Evolutionary conservation across 2,797 vertebrate genomes (phyloP).

Genomic region (Astyanax mexicanus): DNA sequence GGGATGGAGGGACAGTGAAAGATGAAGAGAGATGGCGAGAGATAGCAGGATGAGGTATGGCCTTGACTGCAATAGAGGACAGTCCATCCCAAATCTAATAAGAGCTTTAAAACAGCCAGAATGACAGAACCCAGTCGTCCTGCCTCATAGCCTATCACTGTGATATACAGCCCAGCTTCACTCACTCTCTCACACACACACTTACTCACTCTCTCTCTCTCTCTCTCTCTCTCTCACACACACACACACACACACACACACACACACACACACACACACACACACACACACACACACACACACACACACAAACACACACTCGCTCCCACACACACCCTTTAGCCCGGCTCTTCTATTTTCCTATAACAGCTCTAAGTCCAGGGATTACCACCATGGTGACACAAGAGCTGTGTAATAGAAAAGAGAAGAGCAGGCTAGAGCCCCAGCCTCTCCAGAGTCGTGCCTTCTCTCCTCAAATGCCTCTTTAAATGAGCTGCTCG

Average conservation of each 20-base stretch:
- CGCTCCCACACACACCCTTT: constrained; percentile 19
- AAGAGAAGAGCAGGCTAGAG: constrained; percentile 23
- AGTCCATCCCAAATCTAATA: constrained; percentile 54
- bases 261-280: constrained; percentile 26
- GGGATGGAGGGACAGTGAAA: constrained; percentile 17
- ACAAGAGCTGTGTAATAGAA: constrained; percentile 57
- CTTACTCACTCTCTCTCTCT: too few species aligned
- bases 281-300: constrained; percentile 23
- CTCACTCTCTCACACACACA: constrained; percentile 36
- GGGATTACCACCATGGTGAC: constrained; percentile 51
- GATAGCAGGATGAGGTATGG: constrained; percentile 58
- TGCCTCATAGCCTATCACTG: constrained; percentile 49
- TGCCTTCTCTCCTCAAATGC: constrained; percentile 22
- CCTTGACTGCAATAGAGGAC: constrained; percentile 47
- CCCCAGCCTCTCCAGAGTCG: constrained; percentile 31
- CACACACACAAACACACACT: too few species aligned
- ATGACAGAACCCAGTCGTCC: constrained; percentile 51
- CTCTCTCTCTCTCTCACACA: constrained; percentile 20
- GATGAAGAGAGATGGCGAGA: constrained; percentile 47
- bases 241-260: too few species aligned
- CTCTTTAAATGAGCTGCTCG: constrained; percentile 13
- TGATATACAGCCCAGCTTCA: constrained; percentile 51
- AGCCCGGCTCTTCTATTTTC: constrained; percentile 42
- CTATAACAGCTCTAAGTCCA: constrained; percentile 65
- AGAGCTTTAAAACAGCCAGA: constrained; percentile 51